Evolutionary conservation across 2,888 invertebrate species (phyloP).

Genomic region (Siphonodentalium dalli): DNA sequence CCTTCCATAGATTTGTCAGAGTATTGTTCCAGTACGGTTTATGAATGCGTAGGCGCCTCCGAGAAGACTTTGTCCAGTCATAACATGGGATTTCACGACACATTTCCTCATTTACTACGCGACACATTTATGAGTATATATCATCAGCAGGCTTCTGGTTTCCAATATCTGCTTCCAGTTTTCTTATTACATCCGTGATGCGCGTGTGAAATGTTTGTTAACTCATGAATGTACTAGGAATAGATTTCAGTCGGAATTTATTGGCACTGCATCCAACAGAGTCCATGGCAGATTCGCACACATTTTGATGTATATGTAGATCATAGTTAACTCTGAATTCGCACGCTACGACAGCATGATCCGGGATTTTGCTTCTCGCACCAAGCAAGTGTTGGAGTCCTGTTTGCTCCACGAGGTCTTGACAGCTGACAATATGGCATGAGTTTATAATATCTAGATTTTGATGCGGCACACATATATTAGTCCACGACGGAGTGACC

Average conservation of each 20-base stretch:
- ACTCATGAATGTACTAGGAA: too few species aligned
- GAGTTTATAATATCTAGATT: not conserved
- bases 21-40: conserved; percentile 22
- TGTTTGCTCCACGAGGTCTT: conserved; percentile 2
- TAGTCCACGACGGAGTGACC: conserved; percentile 16
- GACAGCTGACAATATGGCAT: conserved; percentile 1
- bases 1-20: conserved; percentile 10
- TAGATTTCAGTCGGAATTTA: too few species aligned
- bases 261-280: too few species aligned
- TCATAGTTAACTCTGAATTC: not conserved
- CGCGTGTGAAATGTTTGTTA: too few species aligned
- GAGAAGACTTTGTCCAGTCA: not conserved
- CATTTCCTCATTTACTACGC: conserved; percentile 11
- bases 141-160: conserved; percentile 2
- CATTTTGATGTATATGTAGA: conserved; percentile 4
- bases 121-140: conserved; percentile 11
- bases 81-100: conserved; percentile 5
- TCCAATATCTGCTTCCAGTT: conserved; percentile 6
- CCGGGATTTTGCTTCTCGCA: conserved; percentile 12
- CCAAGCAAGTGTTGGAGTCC: conserved; percentile 6
- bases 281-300: not conserved
- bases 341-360: conserved; percentile 8
- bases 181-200: not conserved
- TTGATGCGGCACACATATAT: conserved; percentile 17
- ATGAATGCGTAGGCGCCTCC: conserved; percentile 3